Percentiles rank a stretch among this genome's conserved stretches.
These are phyloP conservation scores for Nipponia nippon DNA, from an alignment of 2,113 vertebrate genomes.

Conservation along the genomic window DNA sequence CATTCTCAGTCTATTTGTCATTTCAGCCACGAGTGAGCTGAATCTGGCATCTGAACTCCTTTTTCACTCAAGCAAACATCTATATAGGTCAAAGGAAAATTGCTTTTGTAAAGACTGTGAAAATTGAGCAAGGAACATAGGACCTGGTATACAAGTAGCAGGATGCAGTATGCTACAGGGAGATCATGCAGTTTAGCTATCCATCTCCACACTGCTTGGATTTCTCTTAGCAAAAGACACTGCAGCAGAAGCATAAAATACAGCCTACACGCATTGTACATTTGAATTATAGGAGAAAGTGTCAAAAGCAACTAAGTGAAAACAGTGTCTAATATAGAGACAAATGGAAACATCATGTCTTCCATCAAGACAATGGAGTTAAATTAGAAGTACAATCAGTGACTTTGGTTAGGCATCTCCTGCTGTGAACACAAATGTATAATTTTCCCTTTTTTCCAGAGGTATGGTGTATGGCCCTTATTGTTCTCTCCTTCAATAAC, in stretches of 20 bases:
- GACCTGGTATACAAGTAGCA: background rate
- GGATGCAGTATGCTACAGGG: background rate
- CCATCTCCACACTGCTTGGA: background rate
- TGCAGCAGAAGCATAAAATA: background rate
- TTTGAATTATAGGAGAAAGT: background rate
- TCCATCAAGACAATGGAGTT: background rate
- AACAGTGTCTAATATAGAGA: background rate
- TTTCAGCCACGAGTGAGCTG: background rate
- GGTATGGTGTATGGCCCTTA: background rate
- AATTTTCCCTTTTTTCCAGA: background rate
- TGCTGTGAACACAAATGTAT: background rate
- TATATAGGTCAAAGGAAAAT: conserved; percentile 51
- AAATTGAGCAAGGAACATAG: conserved; percentile 39
- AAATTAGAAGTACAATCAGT: background rate
- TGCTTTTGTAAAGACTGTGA: conserved; percentile 52
- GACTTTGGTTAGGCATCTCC: background rate
- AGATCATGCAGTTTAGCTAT: background rate
- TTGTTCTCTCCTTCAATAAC: background rate
- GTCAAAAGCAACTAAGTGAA: background rate
- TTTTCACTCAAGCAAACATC: conserved; percentile 28
- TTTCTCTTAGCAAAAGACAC: background rate
- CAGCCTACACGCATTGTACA: background rate
- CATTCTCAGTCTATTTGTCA: background rate
- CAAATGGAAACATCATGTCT: background rate
- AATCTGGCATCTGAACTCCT: conserved; percentile 14